A percentile compares a stretch with the other conserved stretches of the same genome.
phyloP scores from a whole-genome alignment of 2,113 vertebrate species.

The Etheostoma spectabile region DNA sequence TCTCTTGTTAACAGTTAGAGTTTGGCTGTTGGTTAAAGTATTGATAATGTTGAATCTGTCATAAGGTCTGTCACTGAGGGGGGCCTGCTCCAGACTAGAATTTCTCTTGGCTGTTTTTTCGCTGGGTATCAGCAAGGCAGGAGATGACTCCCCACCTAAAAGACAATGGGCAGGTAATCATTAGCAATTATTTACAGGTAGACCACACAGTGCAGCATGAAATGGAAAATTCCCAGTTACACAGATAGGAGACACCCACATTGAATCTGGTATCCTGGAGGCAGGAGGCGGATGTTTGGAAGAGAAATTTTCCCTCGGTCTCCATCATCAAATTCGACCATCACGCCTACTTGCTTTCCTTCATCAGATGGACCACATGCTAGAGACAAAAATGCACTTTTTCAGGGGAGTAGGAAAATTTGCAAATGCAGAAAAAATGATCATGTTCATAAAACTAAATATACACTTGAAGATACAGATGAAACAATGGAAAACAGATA shows the following conservation, averaged over 20 bases:
- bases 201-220: not conserved
- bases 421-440: not conserved
- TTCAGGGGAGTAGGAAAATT: not conserved
- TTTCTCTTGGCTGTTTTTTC: constrained; percentile 82
- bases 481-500: not conserved
- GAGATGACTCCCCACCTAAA: constrained; percentile 89
- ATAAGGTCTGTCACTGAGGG: constrained; percentile 78
- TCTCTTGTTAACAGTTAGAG: constrained; percentile 79
- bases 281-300: constrained; percentile 93
- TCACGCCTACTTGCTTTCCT: constrained; percentile 88
- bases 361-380: constrained; percentile 87
- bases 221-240: not conserved
- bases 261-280: constrained; percentile 94
- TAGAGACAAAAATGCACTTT: constrained; percentile 14
- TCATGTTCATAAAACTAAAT: not conserved
- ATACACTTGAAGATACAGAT: not conserved
- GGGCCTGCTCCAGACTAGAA: constrained; percentile 77
- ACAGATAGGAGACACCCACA: constrained; percentile 82
- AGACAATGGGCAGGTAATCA: not conserved
- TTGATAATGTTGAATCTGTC: constrained; percentile 75
- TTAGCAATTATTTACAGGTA: constrained; percentile 11
- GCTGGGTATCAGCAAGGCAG: constrained; percentile 83
- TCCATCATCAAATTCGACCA: constrained; percentile 97
- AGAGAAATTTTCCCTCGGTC: constrained; percentile 93
- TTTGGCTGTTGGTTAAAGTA: constrained; percentile 65